Base-by-base conservation (phyloP, 2,113 vertebrate genomes). In the Periophthalmus modestus region DNA sequence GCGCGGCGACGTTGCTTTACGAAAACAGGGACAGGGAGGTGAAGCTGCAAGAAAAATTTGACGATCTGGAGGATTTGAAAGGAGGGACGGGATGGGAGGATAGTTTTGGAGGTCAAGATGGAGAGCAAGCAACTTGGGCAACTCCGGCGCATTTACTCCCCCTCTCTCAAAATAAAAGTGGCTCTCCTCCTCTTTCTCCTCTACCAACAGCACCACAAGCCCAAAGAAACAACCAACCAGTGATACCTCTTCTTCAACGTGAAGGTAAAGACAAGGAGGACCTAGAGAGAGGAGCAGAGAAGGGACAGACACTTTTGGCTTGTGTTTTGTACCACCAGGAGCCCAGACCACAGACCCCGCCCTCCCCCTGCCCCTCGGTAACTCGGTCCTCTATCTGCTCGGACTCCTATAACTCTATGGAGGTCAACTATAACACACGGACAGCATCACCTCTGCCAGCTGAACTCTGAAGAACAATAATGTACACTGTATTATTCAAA, bases 1-100 rank as follows among this genome's bases (percentile, higher is more conserved):
- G 98, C 0, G 96, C 98, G 65, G 98, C 96, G 89, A 98, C 97
- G 7, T 93, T 99, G 80, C 94, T 99, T 11, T 98, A 97, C 0
- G 97, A 99, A 93, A 98, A 98, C 91, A 91, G 97, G 13, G 96
- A 99, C 88, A 90, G 89, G n/a, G 96, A 96, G 80, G 55, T 71
- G 21, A 95, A 91, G 1, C 88, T 87, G 18, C 85, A 11, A 12
- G 80, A 81, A 66, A 73, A 34, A 0, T 67, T 72, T 0, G 86
- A 90, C 0, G 88, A 91, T 74, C 70, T 88, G 0, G 87, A 89
- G 72, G 80, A 88, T 50, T 65, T 88, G 74, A 86, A 87, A 34
- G 78, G 54, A 7, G 82, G 81, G 14, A 71, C 68, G 63, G 77
- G 80, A n/a, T 85, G 85, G 76, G 89, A 90, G 62, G 89, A 89